These are phyloP conservation scores for Cheumatopsyche charites DNA, from an alignment of 1,140 invertebrate species.

Conservation along the genomic window DNA sequence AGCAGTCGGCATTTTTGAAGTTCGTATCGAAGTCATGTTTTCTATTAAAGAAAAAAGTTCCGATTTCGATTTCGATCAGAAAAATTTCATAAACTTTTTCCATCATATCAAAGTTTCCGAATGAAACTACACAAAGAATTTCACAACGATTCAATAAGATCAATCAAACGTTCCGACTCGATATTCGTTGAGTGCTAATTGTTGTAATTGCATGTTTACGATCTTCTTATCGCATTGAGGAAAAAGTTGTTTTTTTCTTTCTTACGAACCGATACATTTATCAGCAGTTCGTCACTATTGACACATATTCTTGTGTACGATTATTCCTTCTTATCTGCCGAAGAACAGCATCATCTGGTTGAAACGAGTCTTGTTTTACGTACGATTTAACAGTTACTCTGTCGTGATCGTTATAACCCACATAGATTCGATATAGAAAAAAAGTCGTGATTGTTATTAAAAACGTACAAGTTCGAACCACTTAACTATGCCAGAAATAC, in stretches of 20 bases:
- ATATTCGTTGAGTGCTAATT: no score
- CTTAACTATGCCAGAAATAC: background rate
- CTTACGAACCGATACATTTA: background rate
- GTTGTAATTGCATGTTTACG: no score
- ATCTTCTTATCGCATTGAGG: no score
- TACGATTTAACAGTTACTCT: conserved; percentile 10
- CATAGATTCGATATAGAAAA: conserved; percentile 25
- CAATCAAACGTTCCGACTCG: no score
- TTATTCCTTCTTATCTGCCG: conserved; percentile 8
- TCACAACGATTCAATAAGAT: no score
- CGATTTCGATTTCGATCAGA: no score
- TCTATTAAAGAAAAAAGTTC: no score
- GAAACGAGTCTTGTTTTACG: conserved; percentile 9
- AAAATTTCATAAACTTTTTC: no score
- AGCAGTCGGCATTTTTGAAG: background rate
- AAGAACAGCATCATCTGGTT: background rate
- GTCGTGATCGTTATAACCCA: conserved; percentile 33
- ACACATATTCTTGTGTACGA: background rate
- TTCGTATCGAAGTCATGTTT: background rate
- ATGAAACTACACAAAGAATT: no score
- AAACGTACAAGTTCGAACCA: conserved; percentile 5
- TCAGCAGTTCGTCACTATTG: conserved; percentile 4
- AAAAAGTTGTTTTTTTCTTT: no score
- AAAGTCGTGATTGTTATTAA: conserved; percentile 28
- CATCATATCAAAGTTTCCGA: no score